Conservation (phyloP, 2,113 vertebrate genomes). For the Ursus arctos region DNA sequence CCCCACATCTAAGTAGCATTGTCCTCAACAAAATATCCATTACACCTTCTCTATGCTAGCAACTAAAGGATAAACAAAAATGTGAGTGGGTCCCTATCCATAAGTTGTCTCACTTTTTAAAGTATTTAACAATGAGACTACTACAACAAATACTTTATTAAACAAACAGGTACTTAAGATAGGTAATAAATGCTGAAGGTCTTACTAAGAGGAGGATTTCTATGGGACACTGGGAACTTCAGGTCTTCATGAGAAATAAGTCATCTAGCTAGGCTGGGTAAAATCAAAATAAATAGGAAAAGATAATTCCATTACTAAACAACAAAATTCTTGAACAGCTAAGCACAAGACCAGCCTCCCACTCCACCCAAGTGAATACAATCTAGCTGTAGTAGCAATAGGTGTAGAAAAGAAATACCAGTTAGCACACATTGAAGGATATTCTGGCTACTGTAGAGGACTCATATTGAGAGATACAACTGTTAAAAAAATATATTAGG, state of each 20-base stretch:
- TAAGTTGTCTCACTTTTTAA: constrained; percentile 53
- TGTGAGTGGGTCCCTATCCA: neutral
- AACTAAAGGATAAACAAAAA: constrained; percentile 1
- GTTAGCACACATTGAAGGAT: neutral
- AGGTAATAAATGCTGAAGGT: constrained; percentile 2
- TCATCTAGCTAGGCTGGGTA: neutral
- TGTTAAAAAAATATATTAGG: constrained; percentile 13
- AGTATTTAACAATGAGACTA: constrained; percentile 27
- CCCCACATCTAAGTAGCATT: neutral
- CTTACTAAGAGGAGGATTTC: constrained; percentile 10
- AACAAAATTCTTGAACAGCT: constrained; percentile 11
- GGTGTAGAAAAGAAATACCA: neutral
- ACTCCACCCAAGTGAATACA: neutral
- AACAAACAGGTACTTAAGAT: neutral
- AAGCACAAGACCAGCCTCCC: neutral
- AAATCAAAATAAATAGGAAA: constrained; percentile 29
- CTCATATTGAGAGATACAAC: neutral
- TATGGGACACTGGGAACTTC: neutral
- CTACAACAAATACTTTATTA: constrained; percentile 38
- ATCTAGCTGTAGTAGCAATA: neutral
- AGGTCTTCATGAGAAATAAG: neutral
- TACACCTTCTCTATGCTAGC: neutral
- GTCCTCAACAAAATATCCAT: constrained; percentile 21
- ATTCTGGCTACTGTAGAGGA: neutral
- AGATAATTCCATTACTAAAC: constrained; percentile 43